These are phyloP conservation scores for Rhaphigaster nebulosa DNA, from an alignment of 2,888 invertebrate species.

Conservation along the genomic window DNA sequence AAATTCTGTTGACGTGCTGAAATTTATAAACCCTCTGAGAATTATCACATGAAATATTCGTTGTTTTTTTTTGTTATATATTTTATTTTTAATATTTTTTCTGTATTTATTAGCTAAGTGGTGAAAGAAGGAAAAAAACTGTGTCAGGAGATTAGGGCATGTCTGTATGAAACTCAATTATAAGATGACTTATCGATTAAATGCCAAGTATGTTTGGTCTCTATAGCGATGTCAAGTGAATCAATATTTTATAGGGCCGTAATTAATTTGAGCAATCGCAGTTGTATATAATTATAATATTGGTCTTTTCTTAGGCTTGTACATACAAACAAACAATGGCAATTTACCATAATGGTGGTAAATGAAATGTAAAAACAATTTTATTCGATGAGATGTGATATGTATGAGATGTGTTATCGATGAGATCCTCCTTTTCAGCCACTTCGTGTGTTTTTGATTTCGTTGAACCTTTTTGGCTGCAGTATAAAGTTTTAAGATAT, in stretches of 20 bases:
- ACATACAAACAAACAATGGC: too few relatives aligned
- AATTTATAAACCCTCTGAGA: neutral
- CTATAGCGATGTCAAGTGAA: neutral
- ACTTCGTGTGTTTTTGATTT: too few relatives aligned
- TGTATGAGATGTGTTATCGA: too few relatives aligned
- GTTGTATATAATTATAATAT: too few relatives aligned
- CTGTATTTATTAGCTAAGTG: neutral
- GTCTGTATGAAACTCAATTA: neutral
- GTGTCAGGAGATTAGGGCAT: neutral
- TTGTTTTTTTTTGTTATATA: neutral
- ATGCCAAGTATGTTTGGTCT: conserved; percentile 25
- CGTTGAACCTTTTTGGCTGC: too few relatives aligned
- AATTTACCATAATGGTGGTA: too few relatives aligned
- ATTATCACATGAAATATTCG: neutral
- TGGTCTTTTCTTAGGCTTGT: too few relatives aligned
- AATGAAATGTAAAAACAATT: too few relatives aligned
- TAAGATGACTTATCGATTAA: neutral
- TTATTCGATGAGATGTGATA: too few relatives aligned
- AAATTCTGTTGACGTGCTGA: too few relatives aligned
- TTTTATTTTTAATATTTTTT: neutral
- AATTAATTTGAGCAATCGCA: neutral
- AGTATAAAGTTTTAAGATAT: too few relatives aligned
- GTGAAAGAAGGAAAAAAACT: neutral
- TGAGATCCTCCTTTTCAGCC: too few relatives aligned
- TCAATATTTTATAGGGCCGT: neutral